phyloP scores from a whole-genome alignment of 2,113 vertebrate species.

The Pyxicephalus adspersus region DNA sequence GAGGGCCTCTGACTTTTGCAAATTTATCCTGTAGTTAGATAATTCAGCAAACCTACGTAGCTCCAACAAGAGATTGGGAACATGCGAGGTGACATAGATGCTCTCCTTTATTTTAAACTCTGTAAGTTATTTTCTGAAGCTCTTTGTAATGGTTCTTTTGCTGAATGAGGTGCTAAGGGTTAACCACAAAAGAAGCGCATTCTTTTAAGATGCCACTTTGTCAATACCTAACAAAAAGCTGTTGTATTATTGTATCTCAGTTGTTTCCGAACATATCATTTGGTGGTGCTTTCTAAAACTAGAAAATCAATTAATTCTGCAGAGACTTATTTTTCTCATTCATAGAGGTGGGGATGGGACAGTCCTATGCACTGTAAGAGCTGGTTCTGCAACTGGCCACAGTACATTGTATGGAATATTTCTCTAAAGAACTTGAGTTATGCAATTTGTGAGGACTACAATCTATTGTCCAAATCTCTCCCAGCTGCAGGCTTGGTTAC shows the following conservation, averaged over 20 bases:
- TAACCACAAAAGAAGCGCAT: neutral
- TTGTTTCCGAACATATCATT: slow-evolving; percentile 40
- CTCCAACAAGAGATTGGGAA: no score
- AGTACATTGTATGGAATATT: neutral
- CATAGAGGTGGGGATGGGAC: neutral
- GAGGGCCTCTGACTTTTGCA: no score
- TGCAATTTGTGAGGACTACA: neutral
- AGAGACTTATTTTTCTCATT: neutral
- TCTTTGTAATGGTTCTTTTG: neutral
- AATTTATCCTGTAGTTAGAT: no score
- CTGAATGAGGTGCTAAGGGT: neutral
- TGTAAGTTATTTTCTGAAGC: neutral
- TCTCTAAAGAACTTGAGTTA: neutral
- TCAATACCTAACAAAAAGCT: slow-evolving; percentile 40
- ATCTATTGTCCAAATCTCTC: slow-evolving; percentile 7
- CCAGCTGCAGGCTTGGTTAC: neutral
- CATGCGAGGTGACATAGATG: no score
- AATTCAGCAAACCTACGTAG: no score
- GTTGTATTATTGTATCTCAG: slow-evolving; percentile 6
- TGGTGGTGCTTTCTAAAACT: slow-evolving; percentile 3
- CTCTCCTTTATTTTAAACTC: no score
- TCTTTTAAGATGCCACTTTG: slow-evolving; percentile 22
- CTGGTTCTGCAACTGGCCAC: neutral
- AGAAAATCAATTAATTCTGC: neutral
- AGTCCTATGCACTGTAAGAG: neutral